Base-by-base conservation (phyloP, 2,888 invertebrate genomes). In the Taphrorychus bicolor region DNA sequence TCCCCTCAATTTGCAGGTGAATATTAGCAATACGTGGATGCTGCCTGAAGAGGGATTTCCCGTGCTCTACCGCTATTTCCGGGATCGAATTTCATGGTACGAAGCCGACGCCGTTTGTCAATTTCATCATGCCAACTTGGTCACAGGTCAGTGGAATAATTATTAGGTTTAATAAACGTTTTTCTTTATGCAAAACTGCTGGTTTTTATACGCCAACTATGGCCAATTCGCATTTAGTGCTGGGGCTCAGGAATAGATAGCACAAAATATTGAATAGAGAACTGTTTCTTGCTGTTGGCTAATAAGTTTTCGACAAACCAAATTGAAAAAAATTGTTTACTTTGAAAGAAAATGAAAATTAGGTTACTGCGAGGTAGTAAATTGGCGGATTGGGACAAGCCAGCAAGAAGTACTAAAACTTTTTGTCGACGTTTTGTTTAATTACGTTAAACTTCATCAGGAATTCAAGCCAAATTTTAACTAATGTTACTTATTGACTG, bases 81-180 rank as follows among this genome's bases (percentile, higher is more conserved):
- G 91, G 74, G 92, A 92, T 84, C 89, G 91, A 81, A 91, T 92
- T 79, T 91, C 92, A 48, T 92, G 92, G 92, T 91, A 91, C 79
- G 92, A 92, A 80, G 92, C 92, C 2, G 92, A 92, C 78, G 91
- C 91, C 24, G 92, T 92, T 60, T 92, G 92, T 81, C 91, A 92
- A 83, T 92, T 92, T 76, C 91, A 92, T 81, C 92, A 92, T 80
- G 91, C 90, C 73, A 91, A 91, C 80, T 85, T 92, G 61, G 91
- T 91, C 74, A 92, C 91, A 82, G 91, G 92, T 92, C 81, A 86
- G 32, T 32, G 11, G 11, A 2, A 32, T 32, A n/a, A n/a, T n/a
- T n/a, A 3, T 32, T 32, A 32, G 32, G 3, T 32, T 32, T 1
- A 32, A 11, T 32, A 2, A 32, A 32, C 1, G n/a, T 32, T 32